Evolutionary conservation across 2,797 vertebrate genomes (phyloP).

Genomic region (Amphiprion clarkii): DNA sequence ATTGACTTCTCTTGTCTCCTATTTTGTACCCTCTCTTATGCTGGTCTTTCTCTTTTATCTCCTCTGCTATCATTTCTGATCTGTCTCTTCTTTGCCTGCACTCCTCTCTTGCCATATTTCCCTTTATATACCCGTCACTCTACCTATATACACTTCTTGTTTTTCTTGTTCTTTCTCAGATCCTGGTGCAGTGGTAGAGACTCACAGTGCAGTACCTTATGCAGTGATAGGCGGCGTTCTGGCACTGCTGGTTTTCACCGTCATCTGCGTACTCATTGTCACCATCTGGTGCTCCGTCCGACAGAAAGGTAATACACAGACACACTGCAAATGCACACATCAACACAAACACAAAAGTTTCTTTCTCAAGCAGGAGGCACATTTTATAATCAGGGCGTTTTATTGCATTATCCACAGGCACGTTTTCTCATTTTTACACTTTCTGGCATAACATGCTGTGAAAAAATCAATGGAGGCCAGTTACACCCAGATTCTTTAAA

Average conservation of each 20-base stretch:
- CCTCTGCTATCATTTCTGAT: slow-evolving; percentile 47
- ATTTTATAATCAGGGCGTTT: slow-evolving; percentile 32
- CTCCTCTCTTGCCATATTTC: slow-evolving; percentile 31
- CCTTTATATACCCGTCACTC: slow-evolving; percentile 25
- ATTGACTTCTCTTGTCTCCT: slow-evolving; percentile 62
- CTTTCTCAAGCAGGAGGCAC: not conserved
- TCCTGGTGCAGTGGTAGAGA: slow-evolving; percentile 91
- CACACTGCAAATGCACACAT: not conserved
- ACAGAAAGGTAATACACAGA: slow-evolving; percentile 89
- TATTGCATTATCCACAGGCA: slow-evolving; percentile 34
- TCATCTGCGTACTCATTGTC: slow-evolving; percentile 93
- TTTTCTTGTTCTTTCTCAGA: slow-evolving; percentile 79
- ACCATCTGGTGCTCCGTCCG: slow-evolving; percentile 95
- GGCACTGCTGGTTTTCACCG: slow-evolving; percentile 92
- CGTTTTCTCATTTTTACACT: slow-evolving; percentile 32
- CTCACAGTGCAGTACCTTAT: slow-evolving; percentile 92
- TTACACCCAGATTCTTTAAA: slow-evolving; percentile 40
- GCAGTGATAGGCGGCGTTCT: slow-evolving; percentile 92
- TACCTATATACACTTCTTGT: slow-evolving; percentile 28
- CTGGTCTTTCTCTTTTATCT: slow-evolving; percentile 43
- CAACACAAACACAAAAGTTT: slow-evolving; percentile 15
- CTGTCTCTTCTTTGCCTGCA: slow-evolving; percentile 37
- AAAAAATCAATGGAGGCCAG: slow-evolving; percentile 43
- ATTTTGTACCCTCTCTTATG: slow-evolving; percentile 35
- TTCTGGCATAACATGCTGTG: slow-evolving; percentile 24